Evolutionary conservation across 2,888 invertebrate genomes (phyloP), one percentile per base, ranked within the genome.

Genomic region (Biston betularia): DNA sequence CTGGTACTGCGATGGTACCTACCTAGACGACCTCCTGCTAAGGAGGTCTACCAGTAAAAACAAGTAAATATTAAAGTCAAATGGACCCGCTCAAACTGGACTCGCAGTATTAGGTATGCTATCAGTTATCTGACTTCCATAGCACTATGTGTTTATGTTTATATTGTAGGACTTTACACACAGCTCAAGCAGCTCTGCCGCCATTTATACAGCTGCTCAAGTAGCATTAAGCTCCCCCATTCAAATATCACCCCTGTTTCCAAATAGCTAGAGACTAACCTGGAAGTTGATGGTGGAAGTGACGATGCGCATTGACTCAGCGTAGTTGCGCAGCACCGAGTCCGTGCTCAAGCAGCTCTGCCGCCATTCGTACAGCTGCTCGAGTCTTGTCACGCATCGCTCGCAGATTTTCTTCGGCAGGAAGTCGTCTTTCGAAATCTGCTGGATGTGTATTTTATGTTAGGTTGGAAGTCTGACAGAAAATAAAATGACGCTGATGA

Each of bases 331-430:
- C 67, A 96, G 88, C 76, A 95, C 94, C 12, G 95, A 95, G 85
- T 96, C 96, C 8, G 95, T 96, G 77, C 95, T 95, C 80, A 96
- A 92, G 78, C 95, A 95, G 83, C 94, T 95, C 78, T 95, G 95
- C 35, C 96, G 94, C 95, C 96, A 96, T 79, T 96, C 96, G 86
- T 95, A 96, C 73, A 96, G 93, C 86, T 96, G 95, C 69, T 96
- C 96, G 79, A 96, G 87, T 55, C 95, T 93, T 55, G 95, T 94
- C 73, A 96, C 90, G 84, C 96, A 96, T 61, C 95, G 92, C 87
- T 96, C 96, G 85, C 96, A 96, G 81, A 96, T 96, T 89, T 95
- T 96, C 90, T 96, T 96, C 61, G 96, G 96, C 75, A 96, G 87
- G 80, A 94, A 95, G 88, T 96, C 96, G 84, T 96, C 96, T 87